Percentiles rank a stretch among this genome's conserved stretches.
phyloP scores from a whole-genome alignment of 2,888 invertebrate genomes.

The Diadromus collaris region DNA sequence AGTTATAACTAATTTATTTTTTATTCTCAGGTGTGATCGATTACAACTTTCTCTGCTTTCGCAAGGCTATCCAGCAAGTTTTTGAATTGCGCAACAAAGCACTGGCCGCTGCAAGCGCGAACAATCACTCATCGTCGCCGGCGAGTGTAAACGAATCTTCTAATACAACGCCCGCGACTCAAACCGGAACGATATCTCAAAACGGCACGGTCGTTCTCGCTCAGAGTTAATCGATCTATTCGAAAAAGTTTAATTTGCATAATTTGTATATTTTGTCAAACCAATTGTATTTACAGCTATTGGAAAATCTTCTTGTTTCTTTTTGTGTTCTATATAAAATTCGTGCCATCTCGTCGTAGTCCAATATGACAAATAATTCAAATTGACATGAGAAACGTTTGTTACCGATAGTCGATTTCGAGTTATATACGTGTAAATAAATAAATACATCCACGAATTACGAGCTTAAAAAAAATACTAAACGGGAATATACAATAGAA shows the following conservation, averaged over 20 bases:
- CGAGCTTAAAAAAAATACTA: conserved; percentile 39
- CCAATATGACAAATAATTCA: conserved; percentile 30
- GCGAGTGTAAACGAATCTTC: conserved; percentile 73
- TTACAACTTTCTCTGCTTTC: conserved; percentile 98
- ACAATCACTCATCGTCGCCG: conserved; percentile 73
- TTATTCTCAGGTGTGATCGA: conserved; percentile 92
- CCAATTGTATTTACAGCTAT: conserved; percentile 50
- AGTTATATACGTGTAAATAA: conserved; percentile 46
- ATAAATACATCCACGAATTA: conserved; percentile 45
- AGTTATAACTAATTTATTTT: not conserved
- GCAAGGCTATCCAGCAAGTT: conserved; percentile 97
- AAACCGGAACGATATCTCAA: conserved; percentile 69
- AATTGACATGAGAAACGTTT: conserved; percentile 41
- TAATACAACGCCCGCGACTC: conserved; percentile 69
- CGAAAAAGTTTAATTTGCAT: conserved; percentile 24
- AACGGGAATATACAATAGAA: conserved; percentile 19
- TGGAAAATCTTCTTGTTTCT: conserved; percentile 12
- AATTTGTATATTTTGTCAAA: conserved; percentile 52
- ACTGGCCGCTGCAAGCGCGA: conserved; percentile 80
- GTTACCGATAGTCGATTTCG: conserved; percentile 18
- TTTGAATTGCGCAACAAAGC: conserved; percentile 92
- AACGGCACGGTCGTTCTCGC: conserved; percentile 72
- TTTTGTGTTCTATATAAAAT: conserved; percentile 22
- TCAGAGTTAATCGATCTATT: conserved; percentile 71
- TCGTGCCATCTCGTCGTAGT: conserved; percentile 45